These are phyloP conservation scores for Dendrolimus punctatus DNA, from an alignment of 1,140 invertebrate species.

Conservation along the genomic window DNA sequence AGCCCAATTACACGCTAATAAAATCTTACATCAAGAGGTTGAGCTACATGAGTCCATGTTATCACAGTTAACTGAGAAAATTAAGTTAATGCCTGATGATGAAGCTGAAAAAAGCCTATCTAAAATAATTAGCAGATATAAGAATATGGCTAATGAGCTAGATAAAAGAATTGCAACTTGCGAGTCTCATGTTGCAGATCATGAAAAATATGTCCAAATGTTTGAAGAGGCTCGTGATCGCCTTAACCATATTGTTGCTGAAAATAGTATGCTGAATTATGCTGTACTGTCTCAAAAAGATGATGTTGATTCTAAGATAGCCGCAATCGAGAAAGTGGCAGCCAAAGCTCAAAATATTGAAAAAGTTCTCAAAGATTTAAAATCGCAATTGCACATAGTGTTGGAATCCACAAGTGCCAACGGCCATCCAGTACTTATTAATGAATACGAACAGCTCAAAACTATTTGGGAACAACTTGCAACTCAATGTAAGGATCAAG, in stretches of 20 bases:
- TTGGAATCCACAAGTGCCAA: slow-evolving; percentile 83
- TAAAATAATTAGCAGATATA: slow-evolving; percentile 80
- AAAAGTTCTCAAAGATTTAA: slow-evolving; percentile 79
- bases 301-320: slow-evolving; percentile 81
- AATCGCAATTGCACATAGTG: slow-evolving; percentile 80
- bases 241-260: slow-evolving; percentile 79
- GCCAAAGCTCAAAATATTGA: slow-evolving; percentile 83
- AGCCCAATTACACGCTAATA: slow-evolving; percentile 82
- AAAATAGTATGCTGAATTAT: slow-evolving; percentile 77
- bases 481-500: slow-evolving; percentile 77
- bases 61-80: slow-evolving; percentile 83
- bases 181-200: slow-evolving; percentile 84
- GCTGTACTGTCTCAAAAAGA: slow-evolving; percentile 82
- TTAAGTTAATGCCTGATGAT: slow-evolving; percentile 81
- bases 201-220: slow-evolving; percentile 86
- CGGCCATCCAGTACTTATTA: slow-evolving; percentile 83
- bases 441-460: slow-evolving; percentile 83
- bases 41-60: slow-evolving; percentile 85
- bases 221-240: slow-evolving; percentile 84
- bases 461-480: slow-evolving; percentile 85
- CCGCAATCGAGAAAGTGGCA: slow-evolving; percentile 83
- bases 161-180: slow-evolving; percentile 77
- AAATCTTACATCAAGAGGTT: slow-evolving; percentile 86
- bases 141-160: slow-evolving; percentile 77
- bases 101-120: slow-evolving; percentile 81